A percentile compares a stretch with the other conserved stretches of the same genome.
Evolutionary conservation across 2,888 invertebrate genomes (phyloP).

Genomic region (Abrostola tripartita): DNA sequence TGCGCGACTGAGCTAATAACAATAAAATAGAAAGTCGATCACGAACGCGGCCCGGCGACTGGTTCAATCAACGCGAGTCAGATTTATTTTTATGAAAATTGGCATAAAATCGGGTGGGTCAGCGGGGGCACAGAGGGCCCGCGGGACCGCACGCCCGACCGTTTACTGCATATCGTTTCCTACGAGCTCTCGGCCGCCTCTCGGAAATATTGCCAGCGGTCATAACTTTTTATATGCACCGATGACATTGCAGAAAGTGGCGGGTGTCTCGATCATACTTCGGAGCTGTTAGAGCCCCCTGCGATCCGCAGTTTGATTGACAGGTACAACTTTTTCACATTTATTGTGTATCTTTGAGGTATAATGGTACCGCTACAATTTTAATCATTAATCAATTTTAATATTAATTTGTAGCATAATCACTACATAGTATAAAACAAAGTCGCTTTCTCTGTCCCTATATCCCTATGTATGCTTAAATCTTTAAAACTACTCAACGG

Average conservation of each 20-base stretch:
- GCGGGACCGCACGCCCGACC: slow-evolving; percentile 86
- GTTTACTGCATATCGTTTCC: slow-evolving; percentile 89
- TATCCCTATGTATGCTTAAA: too few species aligned
- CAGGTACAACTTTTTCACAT: too few species aligned
- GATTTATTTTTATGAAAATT: slow-evolving; percentile 89
- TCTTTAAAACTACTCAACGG: too few species aligned
- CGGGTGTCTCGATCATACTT: slow-evolving; percentile 63
- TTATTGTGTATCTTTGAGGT: neutral
- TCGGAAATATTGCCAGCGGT: slow-evolving; percentile 86
- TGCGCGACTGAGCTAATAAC: slow-evolving; percentile 85
- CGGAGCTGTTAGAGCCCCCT: slow-evolving; percentile 63
- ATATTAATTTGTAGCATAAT: too few species aligned
- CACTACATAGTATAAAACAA: too few species aligned
- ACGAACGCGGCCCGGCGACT: slow-evolving; percentile 82
- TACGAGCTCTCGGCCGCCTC: slow-evolving; percentile 74
- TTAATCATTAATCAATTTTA: too few species aligned
- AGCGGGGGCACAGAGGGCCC: slow-evolving; percentile 82
- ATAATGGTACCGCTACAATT: too few species aligned
- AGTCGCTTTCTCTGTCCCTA: too few species aligned
- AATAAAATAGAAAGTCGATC: slow-evolving; percentile 88
- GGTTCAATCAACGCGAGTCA: slow-evolving; percentile 87
- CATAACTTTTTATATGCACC: slow-evolving; percentile 89
- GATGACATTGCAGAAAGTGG: slow-evolving; percentile 88
- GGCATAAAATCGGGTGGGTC: slow-evolving; percentile 88
- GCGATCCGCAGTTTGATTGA: neutral